Conservation (phyloP, 1,140 invertebrate genomes). For the Phymastichus coffea region DNA sequence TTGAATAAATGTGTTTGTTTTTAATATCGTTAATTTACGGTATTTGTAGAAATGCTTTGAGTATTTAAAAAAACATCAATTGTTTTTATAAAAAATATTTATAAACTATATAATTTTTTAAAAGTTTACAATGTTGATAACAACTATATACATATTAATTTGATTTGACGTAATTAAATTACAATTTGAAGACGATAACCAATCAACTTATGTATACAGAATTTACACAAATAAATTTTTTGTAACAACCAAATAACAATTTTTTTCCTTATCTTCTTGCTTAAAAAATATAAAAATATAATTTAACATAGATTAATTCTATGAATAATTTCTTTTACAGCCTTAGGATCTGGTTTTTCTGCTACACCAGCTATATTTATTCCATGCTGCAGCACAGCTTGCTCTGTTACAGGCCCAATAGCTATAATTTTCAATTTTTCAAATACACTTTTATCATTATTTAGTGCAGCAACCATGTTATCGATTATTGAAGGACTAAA, state of each 20-base stretch:
- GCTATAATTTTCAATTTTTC: slow-evolving; percentile 44
- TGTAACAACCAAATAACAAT: no score
- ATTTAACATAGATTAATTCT: slow-evolving; percentile 11
- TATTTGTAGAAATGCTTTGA: slow-evolving; percentile 1
- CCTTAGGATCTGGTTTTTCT: slow-evolving; percentile 45
- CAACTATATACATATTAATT: slow-evolving; percentile 19
- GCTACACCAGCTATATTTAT: slow-evolving; percentile 38
- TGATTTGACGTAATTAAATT: background rate
- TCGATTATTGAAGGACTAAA: slow-evolving; percentile 52
- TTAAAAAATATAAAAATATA: no score
- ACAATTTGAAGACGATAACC: background rate
- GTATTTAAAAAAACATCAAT: slow-evolving; percentile 13
- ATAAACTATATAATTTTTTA: slow-evolving; percentile 11
- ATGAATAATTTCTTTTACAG: slow-evolving; percentile 42
- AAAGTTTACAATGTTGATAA: slow-evolving; percentile 21
- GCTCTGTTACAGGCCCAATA: slow-evolving; percentile 49
- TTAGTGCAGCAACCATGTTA: slow-evolving; percentile 33
- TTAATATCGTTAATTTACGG: background rate
- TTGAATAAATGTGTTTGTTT: background rate
- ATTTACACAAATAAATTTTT: slow-evolving; percentile 11
- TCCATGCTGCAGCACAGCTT: slow-evolving; percentile 39
- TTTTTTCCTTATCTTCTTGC: no score
- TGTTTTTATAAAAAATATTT: slow-evolving; percentile 13
- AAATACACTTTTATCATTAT: slow-evolving; percentile 27
- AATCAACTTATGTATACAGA: background rate